These are phyloP conservation scores for Scaeva pyrastri DNA, from an alignment of 2,888 invertebrate species.

Conservation along the genomic window DNA sequence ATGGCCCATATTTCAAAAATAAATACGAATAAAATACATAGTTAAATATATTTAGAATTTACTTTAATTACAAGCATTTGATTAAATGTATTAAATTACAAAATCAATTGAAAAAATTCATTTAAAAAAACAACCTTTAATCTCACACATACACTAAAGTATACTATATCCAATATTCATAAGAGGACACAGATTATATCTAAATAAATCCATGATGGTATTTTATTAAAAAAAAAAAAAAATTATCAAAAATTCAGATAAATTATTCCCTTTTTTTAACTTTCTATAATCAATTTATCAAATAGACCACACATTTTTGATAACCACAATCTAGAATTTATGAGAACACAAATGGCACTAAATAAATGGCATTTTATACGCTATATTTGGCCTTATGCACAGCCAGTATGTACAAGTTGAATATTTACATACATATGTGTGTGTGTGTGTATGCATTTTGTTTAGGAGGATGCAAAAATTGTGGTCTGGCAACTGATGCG, in stretches of 20 bases:
- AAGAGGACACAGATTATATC: too few relatives aligned
- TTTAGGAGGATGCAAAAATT: neutral
- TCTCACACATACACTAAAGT: neutral
- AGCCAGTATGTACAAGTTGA: neutral
- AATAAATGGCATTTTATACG: slow-evolving; percentile 15
- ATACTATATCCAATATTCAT: too few relatives aligned
- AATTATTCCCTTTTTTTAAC: neutral
- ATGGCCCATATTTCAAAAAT: neutral
- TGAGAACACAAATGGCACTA: slow-evolving; percentile 5
- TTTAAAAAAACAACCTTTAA: neutral
- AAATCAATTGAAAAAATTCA: neutral
- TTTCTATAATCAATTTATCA: slow-evolving; percentile 8
- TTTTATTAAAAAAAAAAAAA: too few relatives aligned
- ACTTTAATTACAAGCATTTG: slow-evolving; percentile 17
- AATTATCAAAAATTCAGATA: neutral
- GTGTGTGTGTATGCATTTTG: neutral
- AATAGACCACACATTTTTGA: slow-evolving; percentile 16
- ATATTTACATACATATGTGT: too few relatives aligned
- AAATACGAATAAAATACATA: neutral
- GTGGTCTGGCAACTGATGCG: neutral
- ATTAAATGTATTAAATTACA: neutral
- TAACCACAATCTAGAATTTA: slow-evolving; percentile 25
- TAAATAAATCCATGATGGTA: too few relatives aligned
- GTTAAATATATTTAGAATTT: neutral
- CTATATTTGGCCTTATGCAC: neutral